phyloP scores from a whole-genome alignment of 1,140 invertebrate genomes.

The Pseudomyrmex gracilis region DNA sequence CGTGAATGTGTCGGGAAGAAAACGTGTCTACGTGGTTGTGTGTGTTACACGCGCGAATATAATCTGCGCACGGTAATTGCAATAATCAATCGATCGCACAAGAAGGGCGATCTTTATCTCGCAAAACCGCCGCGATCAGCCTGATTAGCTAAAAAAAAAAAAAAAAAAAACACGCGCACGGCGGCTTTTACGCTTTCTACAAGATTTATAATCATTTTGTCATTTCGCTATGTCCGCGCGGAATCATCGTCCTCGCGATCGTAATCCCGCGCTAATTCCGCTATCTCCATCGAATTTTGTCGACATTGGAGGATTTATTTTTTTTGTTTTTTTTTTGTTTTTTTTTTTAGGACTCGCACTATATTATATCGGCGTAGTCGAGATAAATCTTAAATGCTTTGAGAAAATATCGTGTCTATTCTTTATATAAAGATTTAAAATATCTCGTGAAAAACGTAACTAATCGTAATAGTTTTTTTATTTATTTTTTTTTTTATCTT shows the following conservation, averaged over 20 bases:
- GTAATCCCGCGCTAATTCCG: conserved; percentile 34
- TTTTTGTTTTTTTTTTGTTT: neutral
- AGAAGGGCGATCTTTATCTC: conserved; percentile 5
- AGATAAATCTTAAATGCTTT: conserved; percentile 51
- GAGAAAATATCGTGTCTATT: conserved; percentile 58
- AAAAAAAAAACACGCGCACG: neutral
- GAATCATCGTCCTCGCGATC: conserved; percentile 1
- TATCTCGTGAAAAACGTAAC: conserved; percentile 60
- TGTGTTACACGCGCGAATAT: conserved; percentile 28
- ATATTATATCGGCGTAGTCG: neutral
- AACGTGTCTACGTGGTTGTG: conserved; percentile 34
- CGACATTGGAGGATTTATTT: conserved; percentile 15
- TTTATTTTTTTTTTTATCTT: neutral
- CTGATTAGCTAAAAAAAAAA: neutral
- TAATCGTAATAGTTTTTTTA: conserved; percentile 32
- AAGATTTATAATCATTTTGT: conserved; percentile 40
- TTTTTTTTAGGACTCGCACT: conserved; percentile 16
- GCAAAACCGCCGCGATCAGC: conserved; percentile 12
- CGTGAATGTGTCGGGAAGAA: conserved; percentile 46
- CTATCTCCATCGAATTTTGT: conserved; percentile 49
- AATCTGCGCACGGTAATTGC: conserved; percentile 37
- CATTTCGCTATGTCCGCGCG: conserved; percentile 35
- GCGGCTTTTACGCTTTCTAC: conserved; percentile 14
- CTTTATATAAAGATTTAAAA: conserved; percentile 57
- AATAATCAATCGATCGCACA: conserved; percentile 6